Percentiles rank a stretch among this genome's conserved stretches.
Evolutionary conservation across 2,113 vertebrate genomes (phyloP).

Genomic region (Channa maculata): DNA sequence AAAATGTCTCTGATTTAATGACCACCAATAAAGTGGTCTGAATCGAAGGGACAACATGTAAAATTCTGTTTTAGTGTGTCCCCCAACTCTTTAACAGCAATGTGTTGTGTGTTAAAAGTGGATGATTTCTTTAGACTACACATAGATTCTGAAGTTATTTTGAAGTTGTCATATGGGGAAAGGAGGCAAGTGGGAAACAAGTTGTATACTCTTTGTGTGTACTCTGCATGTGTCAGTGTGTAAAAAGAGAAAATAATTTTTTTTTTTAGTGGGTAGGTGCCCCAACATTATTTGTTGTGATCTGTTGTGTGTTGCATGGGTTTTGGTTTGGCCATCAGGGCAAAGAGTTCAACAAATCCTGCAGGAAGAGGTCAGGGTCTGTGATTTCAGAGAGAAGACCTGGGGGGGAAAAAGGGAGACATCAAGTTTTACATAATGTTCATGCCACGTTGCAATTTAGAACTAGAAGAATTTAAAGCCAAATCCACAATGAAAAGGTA

Average conservation of each 20-base stretch:
- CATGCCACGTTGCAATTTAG: not conserved
- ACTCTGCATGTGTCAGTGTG: conserved; percentile 41
- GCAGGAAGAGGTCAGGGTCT: conserved; percentile 93
- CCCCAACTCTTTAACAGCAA: conserved; percentile 34
- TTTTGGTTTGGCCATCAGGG: conserved; percentile 84
- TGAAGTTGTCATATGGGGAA: conserved; percentile 60
- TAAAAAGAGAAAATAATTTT: conserved; percentile 37
- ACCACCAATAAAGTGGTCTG: not conserved
- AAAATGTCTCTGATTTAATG: not conserved
- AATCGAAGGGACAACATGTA: conserved; percentile 9
- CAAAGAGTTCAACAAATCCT: conserved; percentile 95
- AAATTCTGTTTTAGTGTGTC: conserved; percentile 46
- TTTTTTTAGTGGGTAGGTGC: conserved; percentile 63
- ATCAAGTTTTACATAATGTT: not conserved
- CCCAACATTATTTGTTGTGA: conserved; percentile 41
- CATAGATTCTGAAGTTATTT: conserved; percentile 69
- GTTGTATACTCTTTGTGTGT: conserved; percentile 59
- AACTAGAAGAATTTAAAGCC: not conserved
- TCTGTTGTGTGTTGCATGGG: conserved; percentile 38
- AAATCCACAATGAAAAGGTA: not conserved
- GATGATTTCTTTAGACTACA: conserved; percentile 70
- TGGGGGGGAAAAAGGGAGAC: conserved; percentile 62
- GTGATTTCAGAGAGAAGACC: conserved; percentile 93
- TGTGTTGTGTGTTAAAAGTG: conserved; percentile 65
- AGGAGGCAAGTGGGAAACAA: conserved; percentile 61